Percentiles rank a stretch among this genome's conserved stretches.
Evolutionary conservation across 30 jellyfish, hydroid and myxozoan genomes (phyloP).

Genomic region (Nemopilema nomurai): DNA sequence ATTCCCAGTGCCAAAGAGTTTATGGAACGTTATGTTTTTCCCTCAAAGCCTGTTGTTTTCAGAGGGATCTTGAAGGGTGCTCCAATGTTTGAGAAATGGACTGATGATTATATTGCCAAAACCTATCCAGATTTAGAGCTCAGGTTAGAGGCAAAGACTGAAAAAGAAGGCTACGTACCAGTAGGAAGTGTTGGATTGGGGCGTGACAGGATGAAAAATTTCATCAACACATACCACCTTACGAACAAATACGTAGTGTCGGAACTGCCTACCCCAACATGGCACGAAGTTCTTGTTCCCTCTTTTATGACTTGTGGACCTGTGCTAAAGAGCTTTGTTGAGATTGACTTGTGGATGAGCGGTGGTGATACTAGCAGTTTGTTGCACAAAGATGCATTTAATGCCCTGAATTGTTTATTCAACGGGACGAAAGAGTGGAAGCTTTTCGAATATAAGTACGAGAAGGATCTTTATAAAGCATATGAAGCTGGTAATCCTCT

Average conservation of each 20-base stretch:
- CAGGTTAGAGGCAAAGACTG: slow-evolving; percentile 79
- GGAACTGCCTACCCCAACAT: slow-evolving; percentile 87
- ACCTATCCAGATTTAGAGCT: slow-evolving; percentile 66
- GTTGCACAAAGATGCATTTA: slow-evolving; percentile 89
- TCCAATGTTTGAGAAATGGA: slow-evolving; percentile 60
- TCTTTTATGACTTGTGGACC: slow-evolving; percentile 80
- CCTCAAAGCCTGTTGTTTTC: slow-evolving; percentile 78
- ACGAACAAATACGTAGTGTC: slow-evolving; percentile 79
- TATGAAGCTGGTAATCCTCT: slow-evolving; percentile 23
- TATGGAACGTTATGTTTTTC: slow-evolving; percentile 64
- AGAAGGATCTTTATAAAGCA: slow-evolving; percentile 38
- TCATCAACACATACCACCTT: slow-evolving; percentile 60
- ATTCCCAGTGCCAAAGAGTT: slow-evolving; percentile 59
- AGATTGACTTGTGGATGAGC: slow-evolving; percentile 89
- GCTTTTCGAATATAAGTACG: slow-evolving; percentile 61
- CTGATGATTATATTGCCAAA: slow-evolving; percentile 63
- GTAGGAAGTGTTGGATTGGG: slow-evolving; percentile 77
- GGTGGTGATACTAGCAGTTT: slow-evolving; percentile 79
- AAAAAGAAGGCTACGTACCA: slow-evolving; percentile 69
- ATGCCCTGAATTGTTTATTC: slow-evolving; percentile 74
- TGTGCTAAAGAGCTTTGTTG: slow-evolving; percentile 54
- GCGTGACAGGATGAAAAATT: slow-evolving; percentile 75
- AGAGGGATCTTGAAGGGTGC: slow-evolving; percentile 66
- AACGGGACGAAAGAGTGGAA: slow-evolving; percentile 91
- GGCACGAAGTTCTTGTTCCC: slow-evolving; percentile 64